Conservation (phyloP, 2,113 vertebrate species). For the Tachycineta bicolor region DNA sequence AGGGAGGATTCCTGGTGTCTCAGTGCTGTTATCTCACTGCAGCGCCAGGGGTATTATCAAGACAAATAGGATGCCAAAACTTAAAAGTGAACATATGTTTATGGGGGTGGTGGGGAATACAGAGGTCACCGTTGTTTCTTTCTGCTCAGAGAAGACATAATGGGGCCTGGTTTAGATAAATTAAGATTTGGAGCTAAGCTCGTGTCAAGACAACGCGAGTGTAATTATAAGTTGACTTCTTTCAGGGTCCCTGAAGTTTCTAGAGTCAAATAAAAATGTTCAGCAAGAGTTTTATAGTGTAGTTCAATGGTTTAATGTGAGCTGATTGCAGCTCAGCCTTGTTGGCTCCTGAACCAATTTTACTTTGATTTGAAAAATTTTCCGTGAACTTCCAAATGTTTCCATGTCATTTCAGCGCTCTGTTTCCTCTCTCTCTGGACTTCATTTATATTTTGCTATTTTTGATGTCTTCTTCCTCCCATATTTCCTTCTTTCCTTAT, state of each 20-base stretch:
- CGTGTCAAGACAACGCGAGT: constrained; percentile 11
- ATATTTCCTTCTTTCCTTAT: background rate
- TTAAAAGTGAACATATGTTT: constrained; percentile 57
- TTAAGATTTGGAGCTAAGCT: constrained; percentile 41
- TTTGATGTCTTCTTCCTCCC: background rate
- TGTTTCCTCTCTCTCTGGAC: background rate
- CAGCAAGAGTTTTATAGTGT: constrained; percentile 13
- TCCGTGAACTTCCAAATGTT: background rate
- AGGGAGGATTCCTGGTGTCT: constrained; percentile 27
- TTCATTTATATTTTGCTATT: constrained; percentile 17
- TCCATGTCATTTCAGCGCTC: background rate
- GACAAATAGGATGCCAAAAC: constrained; percentile 48
- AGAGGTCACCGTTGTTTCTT: constrained; percentile 50
- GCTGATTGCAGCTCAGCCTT: background rate
- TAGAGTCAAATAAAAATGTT: constrained; percentile 39
- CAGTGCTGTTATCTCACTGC: background rate
- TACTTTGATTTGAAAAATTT: background rate
- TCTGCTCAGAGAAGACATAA: constrained; percentile 49
- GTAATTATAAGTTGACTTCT: constrained; percentile 50
- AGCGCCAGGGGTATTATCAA: constrained; percentile 57
- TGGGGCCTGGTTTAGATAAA: constrained; percentile 56
- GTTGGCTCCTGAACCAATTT: background rate
- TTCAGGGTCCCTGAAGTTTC: constrained; percentile 19
- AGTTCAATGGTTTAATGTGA: background rate
- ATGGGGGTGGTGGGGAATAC: constrained; percentile 53